phyloP scores from a whole-genome alignment of 2,888 invertebrate species.

The Artemia sp. region DNA sequence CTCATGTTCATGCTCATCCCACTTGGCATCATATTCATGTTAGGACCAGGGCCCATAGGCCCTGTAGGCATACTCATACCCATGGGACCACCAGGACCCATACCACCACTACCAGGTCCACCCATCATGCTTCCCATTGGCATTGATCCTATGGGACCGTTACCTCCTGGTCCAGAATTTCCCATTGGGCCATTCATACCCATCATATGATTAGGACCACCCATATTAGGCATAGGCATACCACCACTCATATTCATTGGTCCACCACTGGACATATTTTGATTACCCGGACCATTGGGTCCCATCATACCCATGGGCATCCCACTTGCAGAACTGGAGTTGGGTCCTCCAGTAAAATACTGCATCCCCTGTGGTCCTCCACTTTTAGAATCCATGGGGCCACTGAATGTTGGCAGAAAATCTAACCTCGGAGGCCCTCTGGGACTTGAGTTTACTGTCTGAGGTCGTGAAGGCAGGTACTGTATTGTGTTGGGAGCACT shows the following conservation, averaged over 20 bases:
- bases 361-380: constrained; percentile 53
- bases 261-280: constrained; percentile 20
- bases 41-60: constrained; percentile 27
- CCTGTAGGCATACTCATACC: constrained; percentile 34
- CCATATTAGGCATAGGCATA: constrained; percentile 31
- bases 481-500: constrained; percentile 95
- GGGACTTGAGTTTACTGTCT: constrained; percentile 40
- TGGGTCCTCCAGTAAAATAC: constrained; percentile 49
- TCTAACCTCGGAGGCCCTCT: constrained; percentile 72
- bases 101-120: constrained; percentile 37
- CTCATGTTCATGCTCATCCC: constrained; percentile 27
- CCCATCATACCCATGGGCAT: constrained; percentile 21
- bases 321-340: constrained; percentile 30
- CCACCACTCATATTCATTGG: constrained; percentile 33
- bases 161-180: constrained; percentile 27
- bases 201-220: constrained; percentile 30
- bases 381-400: constrained; percentile 50
- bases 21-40: constrained; percentile 19
- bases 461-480: constrained; percentile 88
- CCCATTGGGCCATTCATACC: constrained; percentile 26
- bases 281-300: constrained; percentile 22
- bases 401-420: constrained; percentile 66
- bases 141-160: constrained; percentile 27
- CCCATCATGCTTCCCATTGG: constrained; percentile 30
- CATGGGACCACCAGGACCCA: constrained; percentile 25